Evolutionary conservation across 2,113 vertebrate species (phyloP), one percentile per base, ranked within the genome.

Genomic region (Sakesphorus luctuosus): DNA sequence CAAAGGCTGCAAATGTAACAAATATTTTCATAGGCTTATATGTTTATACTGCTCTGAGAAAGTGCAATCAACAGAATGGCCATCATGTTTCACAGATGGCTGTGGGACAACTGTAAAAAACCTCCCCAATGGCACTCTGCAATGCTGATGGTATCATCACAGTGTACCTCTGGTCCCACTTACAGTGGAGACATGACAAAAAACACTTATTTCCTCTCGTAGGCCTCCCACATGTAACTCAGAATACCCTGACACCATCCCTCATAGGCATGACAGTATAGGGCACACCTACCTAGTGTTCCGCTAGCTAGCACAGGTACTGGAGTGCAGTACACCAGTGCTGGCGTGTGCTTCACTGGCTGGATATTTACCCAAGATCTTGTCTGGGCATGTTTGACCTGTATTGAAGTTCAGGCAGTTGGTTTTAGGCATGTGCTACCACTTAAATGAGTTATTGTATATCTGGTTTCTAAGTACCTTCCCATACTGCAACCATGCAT

Each of bases 141-240:
- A 68, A 21, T n/a, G 58, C 44, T 33, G 59, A 40, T 65, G 43
- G 61, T 56, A 80, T 19, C 19, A 81, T 55, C 35, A 26, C 36
- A 47, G 50, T 0, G 3, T 44, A n/a, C 26, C 40, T 82, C 44
- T 65, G 49, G 10, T 6, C 24, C 13, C 1, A 0, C 35, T 65
- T 68, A 23, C 10, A 18, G 35, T 28, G 17, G 13, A 17, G 31
- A 58, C 58, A 38, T 59, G 77, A 81, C 33, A 18, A 71, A 50
- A 94, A 35, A 18, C 33, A 36, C 24, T 77, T 88, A n/a, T 43
- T 79, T 87, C 58, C 36, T 71, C 36, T 86, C 55, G 26, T 71
- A 28, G 67, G 47, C n/a, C 53, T 79, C 50, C 44, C 31, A 87
- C 52, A 28, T 86, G 56, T 74, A 91, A 84, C 38, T 74, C 10